phyloP scores from a whole-genome alignment of 2,113 vertebrate genomes.

The Rhinogobius similis region DNA sequence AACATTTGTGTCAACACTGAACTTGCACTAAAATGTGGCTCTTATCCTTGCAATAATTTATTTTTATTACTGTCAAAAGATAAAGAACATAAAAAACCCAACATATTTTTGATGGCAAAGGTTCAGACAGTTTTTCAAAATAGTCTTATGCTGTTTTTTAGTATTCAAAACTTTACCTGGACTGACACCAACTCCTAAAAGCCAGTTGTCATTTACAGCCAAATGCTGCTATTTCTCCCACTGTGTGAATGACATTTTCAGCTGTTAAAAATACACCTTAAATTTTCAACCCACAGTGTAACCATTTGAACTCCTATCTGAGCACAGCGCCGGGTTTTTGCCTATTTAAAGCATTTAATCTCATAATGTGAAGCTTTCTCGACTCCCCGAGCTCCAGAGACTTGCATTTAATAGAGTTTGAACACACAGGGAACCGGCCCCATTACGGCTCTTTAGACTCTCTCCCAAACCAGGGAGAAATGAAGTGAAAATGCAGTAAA shows the following conservation, averaged over 20 bases:
- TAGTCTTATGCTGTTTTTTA: not conserved
- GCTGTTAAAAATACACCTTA: not conserved
- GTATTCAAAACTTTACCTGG: not conserved
- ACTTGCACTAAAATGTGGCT: too few species aligned
- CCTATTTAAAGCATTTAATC: slow-evolving; percentile 12
- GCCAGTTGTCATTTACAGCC: slow-evolving; percentile 1
- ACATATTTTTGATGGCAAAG: not conserved
- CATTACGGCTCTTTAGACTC: slow-evolving; percentile 18
- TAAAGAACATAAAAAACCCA: too few species aligned
- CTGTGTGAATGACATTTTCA: slow-evolving; percentile 1
- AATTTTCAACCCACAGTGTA: not conserved
- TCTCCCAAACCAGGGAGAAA: not conserved
- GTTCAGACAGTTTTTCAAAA: not conserved
- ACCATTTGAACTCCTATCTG: slow-evolving; percentile 1
- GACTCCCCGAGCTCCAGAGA: slow-evolving; percentile 22
- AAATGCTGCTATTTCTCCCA: slow-evolving; percentile 3
- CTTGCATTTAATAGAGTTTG: slow-evolving; percentile 34
- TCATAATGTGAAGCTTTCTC: slow-evolving; percentile 8
- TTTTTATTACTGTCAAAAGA: too few species aligned
- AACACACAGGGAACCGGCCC: slow-evolving; percentile 23
- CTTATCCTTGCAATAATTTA: too few species aligned
- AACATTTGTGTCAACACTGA: too few species aligned
- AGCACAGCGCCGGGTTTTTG: not conserved
- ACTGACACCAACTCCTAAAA: not conserved
- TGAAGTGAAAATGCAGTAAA: not conserved